Conservation (phyloP, 2,888 invertebrate genomes). For the Eupithecia centaureata region DNA sequence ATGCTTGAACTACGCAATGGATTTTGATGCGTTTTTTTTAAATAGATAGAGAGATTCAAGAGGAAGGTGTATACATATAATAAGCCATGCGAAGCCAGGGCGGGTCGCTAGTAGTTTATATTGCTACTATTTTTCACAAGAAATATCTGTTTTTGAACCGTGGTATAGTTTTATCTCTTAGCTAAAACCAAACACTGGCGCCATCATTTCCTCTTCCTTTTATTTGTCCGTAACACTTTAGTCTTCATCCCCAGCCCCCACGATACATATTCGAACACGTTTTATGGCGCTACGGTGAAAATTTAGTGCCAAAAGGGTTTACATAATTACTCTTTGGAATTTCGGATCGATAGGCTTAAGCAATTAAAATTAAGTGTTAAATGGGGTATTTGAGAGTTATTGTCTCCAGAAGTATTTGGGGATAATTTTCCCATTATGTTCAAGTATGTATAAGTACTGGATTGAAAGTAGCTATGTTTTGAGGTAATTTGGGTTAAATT, state of each 20-base stretch:
- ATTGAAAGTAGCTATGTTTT: no score
- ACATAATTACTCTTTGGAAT: conserved; percentile 65
- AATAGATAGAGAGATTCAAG: no score
- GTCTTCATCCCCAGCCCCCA: conserved; percentile 15
- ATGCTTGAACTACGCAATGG: no score
- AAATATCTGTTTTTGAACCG: no score
- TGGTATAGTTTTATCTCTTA: neutral
- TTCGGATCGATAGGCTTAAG: conserved; percentile 58
- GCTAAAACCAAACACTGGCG: neutral
- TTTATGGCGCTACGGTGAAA: conserved; percentile 62
- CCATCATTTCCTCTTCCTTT: neutral
- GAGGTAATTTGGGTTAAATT: no score
- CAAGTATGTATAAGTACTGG: no score
- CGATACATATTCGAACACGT: conserved; percentile 52
- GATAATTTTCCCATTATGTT: conserved; percentile 26
- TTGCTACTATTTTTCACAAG: no score
- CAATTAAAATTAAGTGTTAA: conserved; percentile 54
- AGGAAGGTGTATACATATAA: no score
- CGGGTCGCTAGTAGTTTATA: no score
- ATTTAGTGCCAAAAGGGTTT: conserved; percentile 65
- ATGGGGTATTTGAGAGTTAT: conserved; percentile 41
- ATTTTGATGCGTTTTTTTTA: no score
- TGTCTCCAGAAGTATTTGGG: conserved; percentile 30
- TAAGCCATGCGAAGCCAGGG: no score
- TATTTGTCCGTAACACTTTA: conserved; percentile 1